Evolutionary conservation across 2,113 vertebrate species (phyloP), one percentile per base, ranked within the genome.

Genomic region (Ophthalmolycus amberensis): DNA sequence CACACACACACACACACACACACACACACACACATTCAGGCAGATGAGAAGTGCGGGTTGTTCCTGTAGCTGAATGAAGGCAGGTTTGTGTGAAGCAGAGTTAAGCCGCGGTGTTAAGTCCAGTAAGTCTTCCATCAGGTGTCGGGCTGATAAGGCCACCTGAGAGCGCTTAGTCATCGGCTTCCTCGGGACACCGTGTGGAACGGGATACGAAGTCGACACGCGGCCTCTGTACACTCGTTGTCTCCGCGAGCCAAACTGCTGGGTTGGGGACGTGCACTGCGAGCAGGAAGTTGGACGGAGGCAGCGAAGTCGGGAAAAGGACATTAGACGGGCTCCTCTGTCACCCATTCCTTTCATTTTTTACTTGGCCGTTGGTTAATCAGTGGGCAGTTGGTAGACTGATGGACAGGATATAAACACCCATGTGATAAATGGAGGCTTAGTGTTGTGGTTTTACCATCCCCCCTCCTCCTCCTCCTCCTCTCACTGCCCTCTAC

Each of bases 381-480:
- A 91, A 91, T 92, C 83, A 90, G 83, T 89, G 79, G 86, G 90
- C 89, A 90, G 92, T 88, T 50, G 73, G 85, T 72, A 40, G 79
- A 66, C 81, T 66, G 84, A 89, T 25, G 7, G 90, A 77, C 88
- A 86, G 90, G 90, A 94, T 92, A 89, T 81, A 87, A 94, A 91
- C 90, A 90, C 89, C 78, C 81, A 25, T 84, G 88, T 89, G 92
- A 95, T 94, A 92, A 95, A 95, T 94, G 87, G 86, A 88, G 87
- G 87, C 90, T 94, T 89, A 90, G 91, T 92, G 85, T 82, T 90
- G 85, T 86, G 85, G 80, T 89, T 91, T 89, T 90, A 91, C 79
- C 77, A 73, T 76, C 34, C 84, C 75, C 79, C 58, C 73, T 52
- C 37, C 22, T 58, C 38, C 62, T 40, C 63, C 34, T 69, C 77